A percentile compares a stretch with the other conserved stretches of the same genome.
These are phyloP conservation scores for Drosophila nannoptera DNA, from an alignment of 1,140 invertebrate genomes.

Conservation along the genomic window DNA sequence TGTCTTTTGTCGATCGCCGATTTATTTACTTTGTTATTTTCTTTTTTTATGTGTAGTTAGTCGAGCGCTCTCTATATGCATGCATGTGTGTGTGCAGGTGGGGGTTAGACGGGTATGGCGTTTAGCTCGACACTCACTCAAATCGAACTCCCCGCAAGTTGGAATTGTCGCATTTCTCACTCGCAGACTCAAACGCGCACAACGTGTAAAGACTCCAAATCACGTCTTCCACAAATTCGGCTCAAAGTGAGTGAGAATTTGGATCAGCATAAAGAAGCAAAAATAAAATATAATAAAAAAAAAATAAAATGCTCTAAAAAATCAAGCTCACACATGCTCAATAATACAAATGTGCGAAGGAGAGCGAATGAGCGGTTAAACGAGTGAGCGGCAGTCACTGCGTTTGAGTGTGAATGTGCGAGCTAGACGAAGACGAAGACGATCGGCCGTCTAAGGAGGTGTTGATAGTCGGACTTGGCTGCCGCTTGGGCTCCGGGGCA, in stretches of 20 bases:
- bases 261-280: constrained; percentile 41
- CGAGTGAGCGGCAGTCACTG: neutral
- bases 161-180: constrained; percentile 26
- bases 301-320: constrained; percentile 6
- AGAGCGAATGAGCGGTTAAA: constrained; percentile 1
- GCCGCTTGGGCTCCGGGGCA: constrained; percentile 30
- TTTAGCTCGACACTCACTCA: constrained; percentile 31
- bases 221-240: constrained; percentile 32
- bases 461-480: constrained; percentile 22
- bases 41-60: constrained; percentile 30
- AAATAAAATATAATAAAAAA: constrained; percentile 14
- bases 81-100: neutral
- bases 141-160: constrained; percentile 18
- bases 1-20: constrained; percentile 65
- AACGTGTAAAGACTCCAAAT: constrained; percentile 27
- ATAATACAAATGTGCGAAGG: constrained; percentile 10
- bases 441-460: constrained; percentile 40
- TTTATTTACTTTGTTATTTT: constrained; percentile 41
- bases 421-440: constrained; percentile 17
- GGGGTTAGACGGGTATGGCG: neutral
- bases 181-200: constrained; percentile 33
- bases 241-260: constrained; percentile 53
- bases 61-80: constrained; percentile 6
- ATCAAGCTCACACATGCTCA: constrained; percentile 18
- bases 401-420: constrained; percentile 3